Evolutionary conservation across 1,140 invertebrate genomes (phyloP), one percentile per base, ranked within the genome.

Genomic region (Dermatophagoides farinae): DNA sequence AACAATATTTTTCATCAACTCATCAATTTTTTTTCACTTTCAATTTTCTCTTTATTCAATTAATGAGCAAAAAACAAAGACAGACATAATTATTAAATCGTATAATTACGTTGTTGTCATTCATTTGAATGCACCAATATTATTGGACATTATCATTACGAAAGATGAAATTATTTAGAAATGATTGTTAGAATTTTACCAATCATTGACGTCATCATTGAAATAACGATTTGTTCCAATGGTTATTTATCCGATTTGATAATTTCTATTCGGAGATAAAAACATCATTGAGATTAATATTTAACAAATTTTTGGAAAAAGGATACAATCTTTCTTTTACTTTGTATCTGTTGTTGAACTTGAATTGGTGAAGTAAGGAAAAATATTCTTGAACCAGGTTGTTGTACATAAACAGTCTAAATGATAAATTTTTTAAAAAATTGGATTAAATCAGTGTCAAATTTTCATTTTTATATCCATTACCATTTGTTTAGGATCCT

Each of bases 291-390:
- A 12, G 8, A 51, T 8, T 51, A n/a, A 31, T 22, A 9, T 8
- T 9, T 8, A 55, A 2, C 16, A 23, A 38, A 55, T 39, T 23
- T 39, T 41, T 1, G 6, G 2, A n/a, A n/a, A 55, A 1, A 20
- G 14, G 25, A 55, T 2, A 55, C 14, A 38, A 44, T 2, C 5
- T n/a, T 55, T 20, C 1, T n/a, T 44, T 55, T 55, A 55, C 53
- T 55, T 55, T 55, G 53, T 39, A 55, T 23, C 39, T 55, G 14
- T 55, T 55, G 53, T 38, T 23, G 53, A 4, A 55, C 53, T 11
- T 12, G 5, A 12, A 23, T 14, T 1, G 25, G 14, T 39, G 53
- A 23, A 4, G 38, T 6, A 4, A 14, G 38, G 25, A 55, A 55
- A 38, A 39, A 55, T 37, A 55, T 55, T 14, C 10, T 11, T 31